Percentiles rank a stretch among this genome's conserved stretches.
phyloP scores from a whole-genome alignment of 2,888 invertebrate species.

The Timema cristinae region DNA sequence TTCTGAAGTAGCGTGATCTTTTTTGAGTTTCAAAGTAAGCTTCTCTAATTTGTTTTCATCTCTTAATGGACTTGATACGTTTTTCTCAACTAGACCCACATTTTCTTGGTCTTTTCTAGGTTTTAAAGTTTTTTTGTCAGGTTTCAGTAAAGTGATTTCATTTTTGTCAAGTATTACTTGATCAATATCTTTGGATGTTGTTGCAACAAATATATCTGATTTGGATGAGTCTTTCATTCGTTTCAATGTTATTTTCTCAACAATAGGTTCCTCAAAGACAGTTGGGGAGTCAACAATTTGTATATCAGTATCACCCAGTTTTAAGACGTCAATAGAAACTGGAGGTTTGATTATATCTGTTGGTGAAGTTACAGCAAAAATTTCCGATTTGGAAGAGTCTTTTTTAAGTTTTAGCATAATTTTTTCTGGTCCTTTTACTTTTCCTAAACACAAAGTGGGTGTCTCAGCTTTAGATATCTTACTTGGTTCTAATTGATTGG shows the following conservation, averaged over 20 bases:
- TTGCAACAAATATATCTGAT: conserved; percentile 8
- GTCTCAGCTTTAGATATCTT: neutral
- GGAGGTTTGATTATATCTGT: neutral
- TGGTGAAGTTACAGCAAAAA: neutral
- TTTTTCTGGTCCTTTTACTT: conserved; percentile 17
- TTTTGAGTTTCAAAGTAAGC: conserved; percentile 35
- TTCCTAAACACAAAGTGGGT: neutral
- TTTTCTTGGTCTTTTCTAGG: conserved; percentile 21
- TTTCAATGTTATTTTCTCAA: conserved; percentile 29
- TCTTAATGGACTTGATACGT: conserved; percentile 26
- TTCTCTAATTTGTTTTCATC: conserved; percentile 34
- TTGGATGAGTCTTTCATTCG: conserved; percentile 21
- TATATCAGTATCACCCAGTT: conserved; percentile 6
- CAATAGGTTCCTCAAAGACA: conserved; percentile 1
- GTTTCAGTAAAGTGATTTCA: conserved; percentile 19
- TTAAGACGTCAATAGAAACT: conserved; percentile 3
- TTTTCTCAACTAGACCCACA: neutral
- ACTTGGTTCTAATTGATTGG: neutral
- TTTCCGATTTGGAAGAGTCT: conserved; percentile 20
- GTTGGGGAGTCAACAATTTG: neutral
- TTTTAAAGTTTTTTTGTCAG: conserved; percentile 28
- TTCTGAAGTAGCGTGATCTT: conserved; percentile 17
- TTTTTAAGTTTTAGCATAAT: conserved; percentile 26
- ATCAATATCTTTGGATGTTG: neutral
- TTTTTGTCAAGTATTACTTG: no score